These are phyloP conservation scores for Epinotia brunnichana DNA, from an alignment of 2,888 invertebrate species.

Conservation along the genomic window DNA sequence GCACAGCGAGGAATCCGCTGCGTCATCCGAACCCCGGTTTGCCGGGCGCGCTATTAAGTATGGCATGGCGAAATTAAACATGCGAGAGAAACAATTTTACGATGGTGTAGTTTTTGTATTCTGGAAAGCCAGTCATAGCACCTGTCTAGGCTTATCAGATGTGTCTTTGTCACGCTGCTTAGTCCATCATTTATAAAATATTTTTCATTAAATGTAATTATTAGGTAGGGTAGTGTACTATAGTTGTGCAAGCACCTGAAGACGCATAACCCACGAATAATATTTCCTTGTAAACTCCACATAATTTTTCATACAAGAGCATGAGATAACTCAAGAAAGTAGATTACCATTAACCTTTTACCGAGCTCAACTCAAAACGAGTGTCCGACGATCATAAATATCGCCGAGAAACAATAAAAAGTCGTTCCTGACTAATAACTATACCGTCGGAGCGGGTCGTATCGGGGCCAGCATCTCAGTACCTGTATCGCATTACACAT, in stretches of 20 bases:
- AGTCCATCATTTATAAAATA: background rate
- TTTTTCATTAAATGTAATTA: background rate
- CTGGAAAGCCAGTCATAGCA: background rate
- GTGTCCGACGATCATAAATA: conserved; percentile 64
- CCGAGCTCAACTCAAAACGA: conserved; percentile 51
- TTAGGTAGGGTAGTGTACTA: background rate
- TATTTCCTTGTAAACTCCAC: conserved; percentile 6
- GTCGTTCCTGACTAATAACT: conserved; percentile 73
- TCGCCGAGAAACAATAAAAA: conserved; percentile 74
- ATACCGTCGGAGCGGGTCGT: conserved; percentile 65
- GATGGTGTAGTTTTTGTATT: conserved; percentile 20
- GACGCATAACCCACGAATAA: background rate
- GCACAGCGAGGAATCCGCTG: conserved; percentile 46
- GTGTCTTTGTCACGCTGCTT: background rate
- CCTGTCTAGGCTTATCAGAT: background rate
- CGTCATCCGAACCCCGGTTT: conserved; percentile 43
- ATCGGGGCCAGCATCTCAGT: conserved; percentile 72
- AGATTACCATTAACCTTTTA: conserved; percentile 53
- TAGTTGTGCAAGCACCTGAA: background rate
- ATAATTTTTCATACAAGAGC: conserved; percentile 15
- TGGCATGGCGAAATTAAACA: conserved; percentile 44
- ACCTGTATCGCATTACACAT: conserved; percentile 81
- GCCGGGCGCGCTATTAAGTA: conserved; percentile 32
- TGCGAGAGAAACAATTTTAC: conserved; percentile 27
- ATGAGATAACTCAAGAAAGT: conserved; percentile 35